phyloP scores from a whole-genome alignment of 1,140 invertebrate species.

The Choristoneura fumiferana region DNA sequence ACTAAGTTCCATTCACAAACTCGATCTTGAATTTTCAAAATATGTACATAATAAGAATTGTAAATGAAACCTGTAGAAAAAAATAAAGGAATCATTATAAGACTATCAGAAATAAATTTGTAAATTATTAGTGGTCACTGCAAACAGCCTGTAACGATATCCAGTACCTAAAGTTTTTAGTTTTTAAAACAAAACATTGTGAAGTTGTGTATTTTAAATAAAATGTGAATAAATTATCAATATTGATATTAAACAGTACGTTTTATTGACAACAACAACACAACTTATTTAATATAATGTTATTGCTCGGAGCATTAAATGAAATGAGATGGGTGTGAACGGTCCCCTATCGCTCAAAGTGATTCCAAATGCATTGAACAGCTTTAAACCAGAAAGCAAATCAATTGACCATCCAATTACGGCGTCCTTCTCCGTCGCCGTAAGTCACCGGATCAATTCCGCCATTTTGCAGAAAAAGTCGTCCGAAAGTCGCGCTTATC shows the following conservation, averaged over 20 bases:
- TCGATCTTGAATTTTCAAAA: conserved; percentile 42
- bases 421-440: conserved; percentile 50
- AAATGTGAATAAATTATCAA: conserved; percentile 78
- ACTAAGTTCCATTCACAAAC: conserved; percentile 31
- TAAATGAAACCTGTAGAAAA: conserved; percentile 66
- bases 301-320: no score
- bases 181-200: conserved; percentile 75
- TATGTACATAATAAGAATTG: conserved; percentile 65
- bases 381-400: conserved; percentile 48
- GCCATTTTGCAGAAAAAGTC: conserved; percentile 69
- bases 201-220: conserved; percentile 79
- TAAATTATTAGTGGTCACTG: conserved; percentile 63
- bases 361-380: neutral
- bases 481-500: conserved; percentile 71
- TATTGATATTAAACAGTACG: conserved; percentile 67
- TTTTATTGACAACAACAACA: conserved; percentile 20
- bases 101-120: conserved; percentile 54
- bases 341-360: neutral
- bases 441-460: conserved; percentile 75
- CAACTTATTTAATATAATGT: neutral
- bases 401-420: conserved; percentile 65
- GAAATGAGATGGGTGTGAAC: neutral
- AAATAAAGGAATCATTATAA: conserved; percentile 44
- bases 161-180: conserved; percentile 75
- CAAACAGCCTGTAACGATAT: conserved; percentile 69